Conservation (phyloP, 2,888 invertebrate genomes). For the Drosophila anomalata region DNA sequence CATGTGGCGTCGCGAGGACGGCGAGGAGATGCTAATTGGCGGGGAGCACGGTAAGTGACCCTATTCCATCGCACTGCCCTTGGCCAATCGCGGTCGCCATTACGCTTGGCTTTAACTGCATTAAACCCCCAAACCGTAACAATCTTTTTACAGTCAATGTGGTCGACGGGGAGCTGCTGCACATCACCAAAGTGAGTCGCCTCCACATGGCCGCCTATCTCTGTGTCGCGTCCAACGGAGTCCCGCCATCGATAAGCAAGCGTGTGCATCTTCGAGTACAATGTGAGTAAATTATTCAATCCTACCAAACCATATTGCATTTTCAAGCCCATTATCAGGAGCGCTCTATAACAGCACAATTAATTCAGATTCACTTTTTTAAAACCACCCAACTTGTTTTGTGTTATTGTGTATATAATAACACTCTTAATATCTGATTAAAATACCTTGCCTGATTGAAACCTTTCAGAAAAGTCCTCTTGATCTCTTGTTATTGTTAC, state of each 20-base stretch:
- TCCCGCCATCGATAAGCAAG: constrained; percentile 95
- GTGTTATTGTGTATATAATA: neutral
- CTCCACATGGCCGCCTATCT: constrained; percentile 96
- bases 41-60: constrained; percentile 90
- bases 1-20: constrained; percentile 96
- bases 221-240: constrained; percentile 96
- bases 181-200: constrained; percentile 94
- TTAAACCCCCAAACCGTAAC: neutral
- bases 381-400: too few relatives aligned
- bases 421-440: neutral
- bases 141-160: constrained; percentile 89
- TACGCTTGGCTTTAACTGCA: neutral
- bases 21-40: constrained; percentile 94
- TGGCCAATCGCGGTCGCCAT: constrained; percentile 22
- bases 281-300: constrained; percentile 86
- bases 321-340: too few relatives aligned
- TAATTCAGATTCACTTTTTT: too few relatives aligned
- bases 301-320: too few relatives aligned
- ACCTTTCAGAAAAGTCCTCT: constrained; percentile 22
- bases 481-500: constrained; percentile 20
- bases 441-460: neutral
- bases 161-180: constrained; percentile 93
- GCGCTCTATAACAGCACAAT: too few relatives aligned
- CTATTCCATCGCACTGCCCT: constrained; percentile 20
- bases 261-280: constrained; percentile 92